These are phyloP conservation scores for Conistra vaccinii DNA, from an alignment of 2,888 invertebrate genomes.

Conservation along the genomic window DNA sequence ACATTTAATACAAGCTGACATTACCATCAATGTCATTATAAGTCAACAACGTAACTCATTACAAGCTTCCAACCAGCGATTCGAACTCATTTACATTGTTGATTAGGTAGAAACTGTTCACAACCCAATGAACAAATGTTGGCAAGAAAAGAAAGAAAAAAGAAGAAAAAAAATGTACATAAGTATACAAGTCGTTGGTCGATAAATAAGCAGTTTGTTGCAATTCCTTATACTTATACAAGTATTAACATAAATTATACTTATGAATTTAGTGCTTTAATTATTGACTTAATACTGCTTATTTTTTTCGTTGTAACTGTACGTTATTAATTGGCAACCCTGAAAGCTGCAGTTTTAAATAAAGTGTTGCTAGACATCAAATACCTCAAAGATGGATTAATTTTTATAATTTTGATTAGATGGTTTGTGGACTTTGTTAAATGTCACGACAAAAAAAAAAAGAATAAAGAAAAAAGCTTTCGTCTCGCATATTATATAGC, in stretches of 20 bases:
- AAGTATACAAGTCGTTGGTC: slow-evolving; percentile 57
- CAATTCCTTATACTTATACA: slow-evolving; percentile 59
- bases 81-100: slow-evolving; percentile 73
- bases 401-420: too few relatives aligned
- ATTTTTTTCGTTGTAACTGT: neutral
- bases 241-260: slow-evolving; percentile 63
- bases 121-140: slow-evolving; percentile 61
- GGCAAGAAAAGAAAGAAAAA: slow-evolving; percentile 57
- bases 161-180: slow-evolving; percentile 45
- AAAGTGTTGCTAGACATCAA: neutral
- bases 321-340: slow-evolving; percentile 16
- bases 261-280: slow-evolving; percentile 27
- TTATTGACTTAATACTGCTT: slow-evolving; percentile 16
- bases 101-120: slow-evolving; percentile 76
- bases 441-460: neutral
- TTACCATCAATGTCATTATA: slow-evolving; percentile 61
- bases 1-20: slow-evolving; percentile 8
- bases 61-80: slow-evolving; percentile 63
- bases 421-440: too few relatives aligned
- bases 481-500: too few relatives aligned
- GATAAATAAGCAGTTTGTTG: slow-evolving; percentile 55
- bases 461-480: neutral
- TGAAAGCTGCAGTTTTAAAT: slow-evolving; percentile 12
- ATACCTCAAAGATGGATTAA: too few relatives aligned
- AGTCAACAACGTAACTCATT: slow-evolving; percentile 68